Evolutionary conservation across 2,797 vertebrate species (phyloP).

Genomic region (Syngnathus acus): DNA sequence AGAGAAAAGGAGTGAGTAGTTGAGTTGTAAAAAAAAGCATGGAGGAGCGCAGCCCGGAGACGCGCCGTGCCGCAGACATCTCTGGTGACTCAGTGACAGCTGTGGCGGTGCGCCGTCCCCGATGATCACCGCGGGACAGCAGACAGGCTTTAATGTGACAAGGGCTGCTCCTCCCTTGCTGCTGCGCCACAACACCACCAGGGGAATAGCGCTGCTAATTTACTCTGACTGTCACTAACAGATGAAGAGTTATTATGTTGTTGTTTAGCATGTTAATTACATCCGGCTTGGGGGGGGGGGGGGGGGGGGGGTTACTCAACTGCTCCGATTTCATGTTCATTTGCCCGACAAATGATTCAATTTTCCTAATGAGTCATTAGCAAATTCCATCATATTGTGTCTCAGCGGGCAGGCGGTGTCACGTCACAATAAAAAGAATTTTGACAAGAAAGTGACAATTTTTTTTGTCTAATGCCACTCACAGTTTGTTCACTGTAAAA

Average conservation of each 20-base stretch:
- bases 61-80: constrained; percentile 9
- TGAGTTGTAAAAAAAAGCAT: constrained; percentile 17
- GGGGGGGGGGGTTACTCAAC: constrained; percentile 29
- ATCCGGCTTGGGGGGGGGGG: not conserved
- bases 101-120: constrained; percentile 43
- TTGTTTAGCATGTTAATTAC: constrained; percentile 35
- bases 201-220: constrained; percentile 50
- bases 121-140: constrained; percentile 36
- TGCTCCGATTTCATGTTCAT: constrained; percentile 32
- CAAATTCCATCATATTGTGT: not conserved
- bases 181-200: constrained; percentile 35
- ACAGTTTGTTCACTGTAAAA: too few relatives aligned
- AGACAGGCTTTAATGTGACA: constrained; percentile 56
- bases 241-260: constrained; percentile 34
- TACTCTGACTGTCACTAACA: constrained; percentile 37
- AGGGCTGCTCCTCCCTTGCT: constrained; percentile 42
- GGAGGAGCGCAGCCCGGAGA: not conserved
- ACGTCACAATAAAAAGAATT: too few relatives aligned
- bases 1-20: constrained; percentile 34
- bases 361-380: constrained; percentile 1
- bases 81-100: constrained; percentile 53
- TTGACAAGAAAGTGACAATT: not conserved
- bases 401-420: not conserved
- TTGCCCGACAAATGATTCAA: constrained; percentile 17
- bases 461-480: too few relatives aligned